These are phyloP conservation scores for Xenops minutus DNA, from an alignment of 2,797 vertebrate species.

Conservation along the genomic window DNA sequence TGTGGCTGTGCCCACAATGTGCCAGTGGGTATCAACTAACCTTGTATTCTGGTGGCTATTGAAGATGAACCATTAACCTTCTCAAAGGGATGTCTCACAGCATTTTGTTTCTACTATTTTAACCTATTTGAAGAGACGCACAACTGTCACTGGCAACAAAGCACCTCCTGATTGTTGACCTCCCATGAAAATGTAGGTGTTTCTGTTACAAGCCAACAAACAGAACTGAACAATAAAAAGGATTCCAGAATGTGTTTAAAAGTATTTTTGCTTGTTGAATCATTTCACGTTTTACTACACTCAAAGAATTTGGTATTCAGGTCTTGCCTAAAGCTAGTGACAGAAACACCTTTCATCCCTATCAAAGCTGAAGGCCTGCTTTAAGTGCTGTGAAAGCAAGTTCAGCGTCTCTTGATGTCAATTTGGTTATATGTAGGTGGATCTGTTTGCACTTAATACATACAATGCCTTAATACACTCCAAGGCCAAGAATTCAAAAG, in stretches of 20 bases:
- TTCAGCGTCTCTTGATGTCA: constrained; percentile 2
- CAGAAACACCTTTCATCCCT: constrained; percentile 19
- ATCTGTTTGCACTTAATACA: constrained; percentile 1
- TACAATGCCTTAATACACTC: background rate
- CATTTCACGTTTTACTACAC: background rate
- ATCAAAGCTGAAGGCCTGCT: background rate
- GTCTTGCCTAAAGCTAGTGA: constrained; percentile 29
- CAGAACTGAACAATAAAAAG: background rate
- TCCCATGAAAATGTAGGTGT: background rate
- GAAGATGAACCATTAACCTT: background rate
- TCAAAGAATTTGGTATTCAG: constrained; percentile 1
- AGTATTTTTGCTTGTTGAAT: background rate
- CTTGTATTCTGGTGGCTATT: background rate
- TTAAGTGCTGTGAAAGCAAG: constrained; percentile 8
- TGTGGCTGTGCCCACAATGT: background rate
- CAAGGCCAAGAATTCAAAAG: constrained; percentile 6
- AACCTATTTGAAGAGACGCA: background rate
- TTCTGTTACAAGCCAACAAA: background rate
- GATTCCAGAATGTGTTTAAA: background rate
- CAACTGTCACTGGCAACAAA: background rate
- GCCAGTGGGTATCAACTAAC: background rate
- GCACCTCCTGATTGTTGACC: fast-evolving
- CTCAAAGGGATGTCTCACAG: background rate
- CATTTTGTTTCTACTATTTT: background rate
- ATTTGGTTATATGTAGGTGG: background rate